These are phyloP conservation scores for Thecocarcelia acutangulata DNA, from an alignment of 2,888 invertebrate genomes.

Conservation along the genomic window DNA sequence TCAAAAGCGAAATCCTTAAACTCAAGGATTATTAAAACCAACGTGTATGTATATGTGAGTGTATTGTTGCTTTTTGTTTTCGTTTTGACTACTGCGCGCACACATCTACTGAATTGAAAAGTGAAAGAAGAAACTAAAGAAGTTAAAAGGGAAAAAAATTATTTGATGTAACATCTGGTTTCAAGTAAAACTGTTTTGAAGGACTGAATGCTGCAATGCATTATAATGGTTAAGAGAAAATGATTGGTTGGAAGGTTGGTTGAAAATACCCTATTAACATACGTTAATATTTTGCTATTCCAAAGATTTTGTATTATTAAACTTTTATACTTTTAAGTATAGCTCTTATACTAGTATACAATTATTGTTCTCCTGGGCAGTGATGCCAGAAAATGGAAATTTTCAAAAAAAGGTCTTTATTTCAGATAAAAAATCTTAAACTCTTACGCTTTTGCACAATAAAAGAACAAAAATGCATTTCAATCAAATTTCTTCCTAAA, in stretches of 20 bases:
- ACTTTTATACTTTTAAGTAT: no score
- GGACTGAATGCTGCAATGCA: slow-evolving; percentile 25
- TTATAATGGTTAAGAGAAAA: slow-evolving; percentile 33
- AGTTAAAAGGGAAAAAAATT: slow-evolving; percentile 19
- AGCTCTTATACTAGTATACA: no score
- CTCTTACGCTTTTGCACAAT: no score
- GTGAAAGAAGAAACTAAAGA: slow-evolving; percentile 14
- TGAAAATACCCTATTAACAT: slow-evolving; percentile 1
- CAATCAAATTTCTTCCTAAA: no score
- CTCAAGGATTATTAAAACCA: slow-evolving; percentile 47
- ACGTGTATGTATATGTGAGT: slow-evolving; percentile 3
- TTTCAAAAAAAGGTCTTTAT: no score
- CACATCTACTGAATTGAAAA: background rate
- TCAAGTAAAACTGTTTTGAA: slow-evolving; percentile 20
- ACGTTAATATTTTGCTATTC: no score
- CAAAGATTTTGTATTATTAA: no score
- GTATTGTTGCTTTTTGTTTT: slow-evolving; percentile 8
- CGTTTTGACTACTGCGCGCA: slow-evolving; percentile 18
- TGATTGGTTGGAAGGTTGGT: slow-evolving; percentile 38
- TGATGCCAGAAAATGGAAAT: no score
- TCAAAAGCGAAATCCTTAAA: slow-evolving; percentile 44
- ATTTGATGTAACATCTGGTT: slow-evolving; percentile 46
- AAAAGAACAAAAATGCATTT: no score
- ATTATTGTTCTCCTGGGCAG: no score
- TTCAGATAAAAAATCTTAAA: no score